Percentiles rank a stretch among this genome's conserved stretches.
These are phyloP conservation scores for Bolinopsis microptera DNA, from an alignment of 37 sponge, comb jelly and placozoan species.

Conservation along the genomic window DNA sequence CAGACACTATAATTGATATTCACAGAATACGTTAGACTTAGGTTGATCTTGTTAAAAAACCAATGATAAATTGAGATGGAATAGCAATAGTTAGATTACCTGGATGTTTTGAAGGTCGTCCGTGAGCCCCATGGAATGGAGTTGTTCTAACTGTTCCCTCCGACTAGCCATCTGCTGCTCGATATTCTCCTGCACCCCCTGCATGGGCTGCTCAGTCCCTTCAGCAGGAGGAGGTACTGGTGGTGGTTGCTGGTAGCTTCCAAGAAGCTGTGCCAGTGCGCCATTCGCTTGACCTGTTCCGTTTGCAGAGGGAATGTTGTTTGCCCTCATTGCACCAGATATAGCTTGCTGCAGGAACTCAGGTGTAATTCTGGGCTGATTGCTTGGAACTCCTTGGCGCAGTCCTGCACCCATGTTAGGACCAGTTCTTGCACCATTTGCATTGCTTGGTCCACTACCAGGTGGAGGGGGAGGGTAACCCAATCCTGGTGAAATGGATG, in stretches of 20 bases:
- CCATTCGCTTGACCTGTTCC: slow-evolving; percentile 18
- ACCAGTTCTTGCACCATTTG: slow-evolving; percentile 12
- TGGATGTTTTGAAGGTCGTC: slow-evolving; percentile 49
- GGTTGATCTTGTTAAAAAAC: too few species aligned
- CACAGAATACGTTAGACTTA: too few species aligned
- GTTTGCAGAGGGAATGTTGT: slow-evolving; percentile 21
- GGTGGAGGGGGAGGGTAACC: slow-evolving; percentile 60
- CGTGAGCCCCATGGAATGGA: slow-evolving; percentile 42
- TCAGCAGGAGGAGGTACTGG: not conserved
- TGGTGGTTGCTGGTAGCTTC: not conserved
- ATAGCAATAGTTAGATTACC: too few species aligned
- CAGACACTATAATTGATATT: not conserved
- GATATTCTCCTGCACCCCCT: slow-evolving; percentile 16
- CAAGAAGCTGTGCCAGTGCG: not conserved
- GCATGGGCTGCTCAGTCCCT: not conserved
- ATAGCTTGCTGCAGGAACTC: slow-evolving; percentile 61
- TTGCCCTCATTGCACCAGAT: slow-evolving; percentile 45
- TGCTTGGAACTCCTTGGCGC: slow-evolving; percentile 4
- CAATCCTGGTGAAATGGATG: too few species aligned
- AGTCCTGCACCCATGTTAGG: slow-evolving; percentile 61
- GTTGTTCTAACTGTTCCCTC: not conserved
- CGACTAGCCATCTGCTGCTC: slow-evolving; percentile 5
- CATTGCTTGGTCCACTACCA: slow-evolving; percentile 59
- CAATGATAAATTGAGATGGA: too few species aligned
- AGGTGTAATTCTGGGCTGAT: slow-evolving; percentile 2